Conservation (phyloP, 2,888 invertebrate species). For the Cataglyphis rosenhaueri region DNA sequence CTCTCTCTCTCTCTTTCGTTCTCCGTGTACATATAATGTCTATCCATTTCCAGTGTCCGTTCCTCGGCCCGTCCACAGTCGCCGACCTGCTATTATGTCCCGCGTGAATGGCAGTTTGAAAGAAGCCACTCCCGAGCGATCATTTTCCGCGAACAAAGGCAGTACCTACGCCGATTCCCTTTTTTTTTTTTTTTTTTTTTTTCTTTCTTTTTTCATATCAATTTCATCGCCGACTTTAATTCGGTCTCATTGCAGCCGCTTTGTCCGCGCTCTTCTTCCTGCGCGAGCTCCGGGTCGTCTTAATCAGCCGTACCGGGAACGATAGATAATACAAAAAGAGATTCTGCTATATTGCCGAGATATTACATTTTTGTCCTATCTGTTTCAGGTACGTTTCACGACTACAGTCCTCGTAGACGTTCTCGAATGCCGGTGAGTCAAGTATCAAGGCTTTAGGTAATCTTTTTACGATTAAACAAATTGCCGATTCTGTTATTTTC, state of each 20-base stretch:
- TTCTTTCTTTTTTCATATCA: slow-evolving; percentile 30
- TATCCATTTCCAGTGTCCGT: slow-evolving; percentile 70
- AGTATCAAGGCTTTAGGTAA: neutral
- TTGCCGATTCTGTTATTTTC: neutral
- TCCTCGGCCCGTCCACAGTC: slow-evolving; percentile 54
- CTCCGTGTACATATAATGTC: slow-evolving; percentile 55
- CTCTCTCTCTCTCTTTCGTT: neutral
- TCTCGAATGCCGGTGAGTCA: slow-evolving; percentile 14
- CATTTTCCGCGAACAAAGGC: slow-evolving; percentile 48
- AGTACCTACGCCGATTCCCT: slow-evolving; percentile 8
- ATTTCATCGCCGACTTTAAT: slow-evolving; percentile 51
- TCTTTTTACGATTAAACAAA: neutral
- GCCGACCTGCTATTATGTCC: slow-evolving; percentile 61
- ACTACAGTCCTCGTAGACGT: neutral
- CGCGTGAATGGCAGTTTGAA: slow-evolving; percentile 62
- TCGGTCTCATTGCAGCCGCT: slow-evolving; percentile 29
- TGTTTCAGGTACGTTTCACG: slow-evolving; percentile 33
- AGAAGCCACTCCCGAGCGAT: slow-evolving; percentile 49
- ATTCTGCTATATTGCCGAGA: neutral
- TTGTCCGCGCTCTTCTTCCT: neutral
- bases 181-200: neutral
- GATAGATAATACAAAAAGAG: slow-evolving; percentile 20
- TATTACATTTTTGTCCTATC: slow-evolving; percentile 17
- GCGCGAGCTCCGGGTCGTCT: neutral
- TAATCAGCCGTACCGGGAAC: slow-evolving; percentile 22